Base-by-base conservation (phyloP, 2,888 invertebrate genomes). In the Eulithis prunata region DNA sequence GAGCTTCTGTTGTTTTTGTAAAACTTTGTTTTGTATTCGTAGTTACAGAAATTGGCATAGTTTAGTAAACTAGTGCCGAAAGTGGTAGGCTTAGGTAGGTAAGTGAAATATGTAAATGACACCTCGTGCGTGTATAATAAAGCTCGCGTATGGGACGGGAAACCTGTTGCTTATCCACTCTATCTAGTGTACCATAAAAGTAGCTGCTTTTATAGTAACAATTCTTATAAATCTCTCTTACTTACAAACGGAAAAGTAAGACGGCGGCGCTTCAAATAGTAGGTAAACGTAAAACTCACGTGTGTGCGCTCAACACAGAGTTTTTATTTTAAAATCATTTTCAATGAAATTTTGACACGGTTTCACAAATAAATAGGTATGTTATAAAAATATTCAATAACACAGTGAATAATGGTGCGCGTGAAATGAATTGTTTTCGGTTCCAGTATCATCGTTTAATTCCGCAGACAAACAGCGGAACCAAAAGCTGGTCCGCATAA, bases 401-500 rank as follows among this genome's bases (percentile, higher is more conserved):
- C 49, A 57, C 45, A 38, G 47, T 36, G 56, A 56, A 32, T 62
- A 47, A 54, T 41, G 47, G 36, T 36, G 11, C 10, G 49, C 32
- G 57, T 45, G 45, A 55, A 58, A 47, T 52, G 4, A 46, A 47
- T 41, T 49, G 43, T 54, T 14, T n/a, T 43, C 47, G 47, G 47
- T 64, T 58, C 5, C 49, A 43, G 14, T 56, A 21, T 54, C 60
- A 59, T 59, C 63, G 62, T 62, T 49, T 61, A 62, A 60, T 45
- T 62, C 57, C 59, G 46, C 51, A 41, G 41, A 53, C 58, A 61
- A 62, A 65, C 57, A 68, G 53, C 32, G 32, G 57, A 55, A 70
- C 70, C 69, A 62, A 58, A 56, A 58, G 49, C 56, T 62, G 53
- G 47, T 47, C 36, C 56, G 64, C 49, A 41, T 62, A 59, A 63